Base-by-base conservation (phyloP, 2,888 invertebrate genomes). In the Thecophora atra region DNA sequence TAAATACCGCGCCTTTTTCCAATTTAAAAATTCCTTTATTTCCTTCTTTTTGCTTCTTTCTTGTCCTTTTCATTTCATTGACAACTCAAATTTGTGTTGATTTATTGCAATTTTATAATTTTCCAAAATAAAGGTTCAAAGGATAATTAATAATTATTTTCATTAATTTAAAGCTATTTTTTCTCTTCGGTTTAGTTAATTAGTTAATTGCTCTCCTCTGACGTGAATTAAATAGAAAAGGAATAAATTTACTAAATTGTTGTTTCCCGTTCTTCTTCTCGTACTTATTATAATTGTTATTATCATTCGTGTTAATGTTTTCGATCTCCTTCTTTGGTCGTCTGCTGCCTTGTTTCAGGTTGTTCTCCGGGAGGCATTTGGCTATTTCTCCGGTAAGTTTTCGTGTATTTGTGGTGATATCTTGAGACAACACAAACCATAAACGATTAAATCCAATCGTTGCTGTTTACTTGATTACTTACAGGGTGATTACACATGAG, bases 371-470 rank as follows among this genome's bases (percentile, higher is more conserved):
- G n/a, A n/a, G n/a, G 26, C 5, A 15, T 26, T 24, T 42, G 0
- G 21, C 42, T 44, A n/a, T 44, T 21, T 24, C 13, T 24, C 15
- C 8, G 17, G 7, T 37, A 58, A 28, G 26, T 15, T 58, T 47
- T 47, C 17, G 17, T 15, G 58, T 58, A 37, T 37, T 37, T 37
- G 37, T 37, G 37, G 6, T 1, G 37, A 37, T 58, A 58, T 58
- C 58, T 58, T 24, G 58, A 58, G 15, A 24, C 24, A 56, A 52
- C 66, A 66, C 66, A 66, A 51, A 58, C 60, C 66, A 66, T 66
- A 72, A 72, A 66, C 66, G 66, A 66, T 66, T 67, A 72, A 71
- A 60, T 51, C 60, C 28, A 26, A 60, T 28, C 37, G 37, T 37
- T 11, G 37, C 6, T 37, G 37, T 47, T n/a, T n/a, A 28, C 24